Evolutionary conservation across 1,140 invertebrate species (phyloP), one percentile per base, ranked within the genome.

Genomic region (Trachelipus rathkii): DNA sequence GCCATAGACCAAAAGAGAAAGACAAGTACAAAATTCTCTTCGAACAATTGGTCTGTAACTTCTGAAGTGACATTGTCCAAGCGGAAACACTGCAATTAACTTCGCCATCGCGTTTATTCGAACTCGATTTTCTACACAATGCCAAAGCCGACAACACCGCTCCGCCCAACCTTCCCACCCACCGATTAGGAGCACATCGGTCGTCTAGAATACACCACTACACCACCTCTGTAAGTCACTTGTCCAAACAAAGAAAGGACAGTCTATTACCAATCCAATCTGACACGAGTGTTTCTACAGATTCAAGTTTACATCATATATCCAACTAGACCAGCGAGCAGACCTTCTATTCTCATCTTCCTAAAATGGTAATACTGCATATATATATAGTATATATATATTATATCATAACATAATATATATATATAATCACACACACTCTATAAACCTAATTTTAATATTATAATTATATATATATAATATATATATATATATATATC

Each of bases 211-310:
- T 3, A 60, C 11, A 60, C 2, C 2, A 2, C 8, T 60, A 60
- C 8, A 60, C 50, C 50, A 60, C 8, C 50, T 60, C 8, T 60
- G 50, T n/a, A 60, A 60, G 8, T n/a, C 50, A 60, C 19, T 15
- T 60, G 50, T 60, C 19, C n/a, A n/a, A n/a, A 60, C 50, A 60
- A 13, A 60, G n/a, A n/a, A 60, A 60, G 50, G 50, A 60, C 50
- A 60, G 3, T 60, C 11, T 3, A 60, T 15, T 60, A 15, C 50
- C 50, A n/a, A n/a, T 15, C 50, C 50, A 15, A 60, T n/a, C 50
- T 60, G 50, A 60, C 2, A 60, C 50, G 50, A 60, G 50, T 60
- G n/a, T 60, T 60, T 60, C 50, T 60, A 60, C 50, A 60, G 4
- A 4, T 60, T 8, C 19, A 4, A 2, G 50, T 60, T 15, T 13